A percentile compares a stretch with the other conserved stretches of the same genome.
Conservation (phyloP, 2,113 vertebrate genomes). For the Grus americana region DNA sequence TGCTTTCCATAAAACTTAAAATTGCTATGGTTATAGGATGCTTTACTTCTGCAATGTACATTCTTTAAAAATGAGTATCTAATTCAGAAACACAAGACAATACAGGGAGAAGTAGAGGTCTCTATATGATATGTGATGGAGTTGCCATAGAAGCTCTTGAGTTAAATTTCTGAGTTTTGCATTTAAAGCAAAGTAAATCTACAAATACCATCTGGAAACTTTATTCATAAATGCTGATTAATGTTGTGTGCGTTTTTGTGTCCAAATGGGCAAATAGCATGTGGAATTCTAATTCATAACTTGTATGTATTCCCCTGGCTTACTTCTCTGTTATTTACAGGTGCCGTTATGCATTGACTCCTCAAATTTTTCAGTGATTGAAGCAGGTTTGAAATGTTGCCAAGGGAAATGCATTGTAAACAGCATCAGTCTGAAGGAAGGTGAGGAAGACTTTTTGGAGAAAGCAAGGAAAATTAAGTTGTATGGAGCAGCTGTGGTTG, state of each 20-base stretch:
- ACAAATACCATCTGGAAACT: neutral
- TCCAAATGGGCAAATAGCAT: neutral
- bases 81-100: neutral
- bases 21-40: neutral
- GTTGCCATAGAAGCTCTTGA: neutral
- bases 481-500: slow-evolving; percentile 90
- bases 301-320: neutral
- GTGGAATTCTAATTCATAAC: neutral
- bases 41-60: neutral
- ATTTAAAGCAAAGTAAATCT: neutral
- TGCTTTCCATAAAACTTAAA: neutral
- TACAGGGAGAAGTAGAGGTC: neutral
- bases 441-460: slow-evolving; percentile 88
- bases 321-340: slow-evolving; percentile 62
- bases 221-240: neutral
- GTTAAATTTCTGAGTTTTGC: neutral
- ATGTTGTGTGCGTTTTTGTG: neutral
- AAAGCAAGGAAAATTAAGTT: slow-evolving; percentile 85
- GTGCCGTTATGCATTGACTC: slow-evolving; percentile 97
- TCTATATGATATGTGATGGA: neutral
- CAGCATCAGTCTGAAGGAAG: slow-evolving; percentile 97
- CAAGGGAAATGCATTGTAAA: slow-evolving; percentile 98
- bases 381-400: slow-evolving; percentile 93
- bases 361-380: slow-evolving; percentile 93
- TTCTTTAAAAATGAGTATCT: neutral